Base-by-base conservation (phyloP, 2,888 invertebrate species). In the Euproctis similis region DNA sequence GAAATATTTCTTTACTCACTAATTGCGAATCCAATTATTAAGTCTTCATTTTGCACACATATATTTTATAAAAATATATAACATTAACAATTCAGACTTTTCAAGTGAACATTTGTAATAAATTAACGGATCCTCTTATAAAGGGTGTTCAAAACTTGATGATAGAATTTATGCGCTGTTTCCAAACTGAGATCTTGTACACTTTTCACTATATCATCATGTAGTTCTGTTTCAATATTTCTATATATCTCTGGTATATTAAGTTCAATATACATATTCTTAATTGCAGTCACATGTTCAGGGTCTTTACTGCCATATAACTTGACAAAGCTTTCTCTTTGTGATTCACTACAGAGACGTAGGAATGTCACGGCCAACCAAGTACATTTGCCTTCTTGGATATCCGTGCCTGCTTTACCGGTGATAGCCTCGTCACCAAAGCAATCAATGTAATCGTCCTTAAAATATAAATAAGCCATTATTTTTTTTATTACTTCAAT, bases 381-480 rank as follows among this genome's bases (percentile, higher is more conserved):
- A 0, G 94, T 89, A 65, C 97, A 97, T 72, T 97, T 97, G 19
- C 95, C 95, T 57, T 96, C 94, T 34, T 68, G 67, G 2, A 75
- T 74, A 33, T 72, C 70, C 2, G 62, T 67, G 2, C 69, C 65
- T 1, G 38, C 46, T 41, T 68, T 67, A 0, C 64, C 64, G 2
- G 56, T 62, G 2, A 61, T 13, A 1, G 39, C 29, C 30, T 57
- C 61, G 89, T 94, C 89, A 0, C 95, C 96, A 65, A 90, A 98
- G 56, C 93, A 94, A 63, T 96, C 96, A 20, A 94, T 73, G 66
- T 87, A 94, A 64, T 95, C 95, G 62, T 94, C 93, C 87, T 90
- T 69, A n/a, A 53, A 14, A 14, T 14, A 4, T 4, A 14, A 14
- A 14, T 14, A 14, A 4, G 6, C 6, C 4, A 14, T 14, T 14